A percentile compares a stretch with the other conserved stretches of the same genome.
These are phyloP conservation scores for Amblyopsis rosae DNA, from an alignment of 2,113 vertebrate species.

Conservation along the genomic window DNA sequence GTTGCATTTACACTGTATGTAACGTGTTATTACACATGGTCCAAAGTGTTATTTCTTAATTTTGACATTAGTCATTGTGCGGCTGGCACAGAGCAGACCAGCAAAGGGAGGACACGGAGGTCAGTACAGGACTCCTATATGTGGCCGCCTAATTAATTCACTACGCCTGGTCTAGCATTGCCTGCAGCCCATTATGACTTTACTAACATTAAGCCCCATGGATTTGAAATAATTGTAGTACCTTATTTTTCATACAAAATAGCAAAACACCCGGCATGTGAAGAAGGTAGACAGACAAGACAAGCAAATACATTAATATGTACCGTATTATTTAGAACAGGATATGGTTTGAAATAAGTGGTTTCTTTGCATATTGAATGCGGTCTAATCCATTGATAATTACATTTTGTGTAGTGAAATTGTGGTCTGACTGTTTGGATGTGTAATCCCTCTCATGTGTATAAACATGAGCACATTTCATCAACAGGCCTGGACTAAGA, in stretches of 20 bases:
- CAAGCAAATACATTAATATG: constrained; percentile 40
- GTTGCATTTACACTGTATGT: too few species aligned
- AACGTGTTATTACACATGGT: not conserved
- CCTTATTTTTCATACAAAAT: constrained; percentile 12
- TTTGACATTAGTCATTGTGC: constrained; percentile 89
- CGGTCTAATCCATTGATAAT: constrained; percentile 76
- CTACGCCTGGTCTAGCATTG: constrained; percentile 84
- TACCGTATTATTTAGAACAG: constrained; percentile 62
- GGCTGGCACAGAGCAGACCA: constrained; percentile 86
- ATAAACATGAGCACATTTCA: constrained; percentile 91
- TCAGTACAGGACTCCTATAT: constrained; percentile 82
- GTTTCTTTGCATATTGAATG: constrained; percentile 67
- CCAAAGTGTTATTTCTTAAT: constrained; percentile 86
- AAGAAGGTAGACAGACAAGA: constrained; percentile 53
- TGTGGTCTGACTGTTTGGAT: constrained; percentile 65
- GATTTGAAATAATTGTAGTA: constrained; percentile 54
- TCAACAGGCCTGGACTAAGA: constrained; percentile 62
- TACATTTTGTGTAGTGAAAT: constrained; percentile 66
- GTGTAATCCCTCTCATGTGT: constrained; percentile 86
- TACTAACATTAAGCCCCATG: constrained; percentile 60
- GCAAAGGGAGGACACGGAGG: constrained; percentile 89
- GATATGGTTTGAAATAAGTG: constrained; percentile 59
- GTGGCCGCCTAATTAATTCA: constrained; percentile 96
- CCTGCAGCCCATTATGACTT: constrained; percentile 85
- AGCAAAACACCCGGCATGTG: constrained; percentile 35